Evolutionary conservation across 2,888 invertebrate genomes (phyloP), one percentile per base, ranked within the genome.

Genomic region (Diarsia rubi): DNA sequence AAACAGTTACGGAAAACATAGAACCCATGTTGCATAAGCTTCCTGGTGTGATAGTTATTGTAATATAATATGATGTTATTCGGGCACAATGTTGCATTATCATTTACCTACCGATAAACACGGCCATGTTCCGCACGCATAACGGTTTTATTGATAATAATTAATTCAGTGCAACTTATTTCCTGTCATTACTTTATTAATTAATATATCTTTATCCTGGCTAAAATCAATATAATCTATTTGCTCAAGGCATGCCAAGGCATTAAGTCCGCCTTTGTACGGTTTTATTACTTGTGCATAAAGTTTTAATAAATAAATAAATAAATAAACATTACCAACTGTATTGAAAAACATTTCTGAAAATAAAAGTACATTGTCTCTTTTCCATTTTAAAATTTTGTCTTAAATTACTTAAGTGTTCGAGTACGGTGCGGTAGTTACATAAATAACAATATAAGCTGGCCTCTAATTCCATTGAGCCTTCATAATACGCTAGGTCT

Each of bases 61-160:
- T 67, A 74, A 66, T 27, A 59, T 31, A 21, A 68, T 77, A 49
- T 68, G 12, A 16, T 6, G n/a, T 77, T 47, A 59, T 77, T 68
- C 44, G 27, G 21, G 5, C 16, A 44, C 57, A 77, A 59, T 31
- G 3, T 74, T 19, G 45, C 27, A 47, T 27, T 68, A 68, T 42
- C 45, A 6, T 24, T 24, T 0, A 12, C 42, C 68, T 0, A 12
- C 42, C 68, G 78, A 77, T 75, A 68, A 67, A 66, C n/a, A n/a
- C 1, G 1, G n/a, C 24, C 21, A 54, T 3, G 21, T 73, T 52
- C 14, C 37, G 21, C 76, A 21, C 49, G 24, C 42, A 57, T 24
- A 27, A 14, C 27, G 31, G 44, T 24, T 27, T 3, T n/a, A 19
- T 21, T 3, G 16, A 24, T 78, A 69, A 1, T 21, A 27, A 19